These are phyloP conservation scores for Carterocephalus palaemon DNA, from an alignment of 2,888 invertebrate species.

Conservation along the genomic window DNA sequence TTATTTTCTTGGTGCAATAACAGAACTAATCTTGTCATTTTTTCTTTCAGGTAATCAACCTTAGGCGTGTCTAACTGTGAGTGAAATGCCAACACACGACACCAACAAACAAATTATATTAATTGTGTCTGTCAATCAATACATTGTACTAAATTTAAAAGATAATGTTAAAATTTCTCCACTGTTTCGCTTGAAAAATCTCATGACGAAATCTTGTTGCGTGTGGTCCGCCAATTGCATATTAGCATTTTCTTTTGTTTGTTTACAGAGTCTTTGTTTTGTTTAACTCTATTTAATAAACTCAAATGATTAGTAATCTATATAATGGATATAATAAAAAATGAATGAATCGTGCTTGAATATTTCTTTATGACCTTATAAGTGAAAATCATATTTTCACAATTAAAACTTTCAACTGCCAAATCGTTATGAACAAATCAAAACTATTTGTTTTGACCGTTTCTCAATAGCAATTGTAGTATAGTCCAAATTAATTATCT, in stretches of 20 bases:
- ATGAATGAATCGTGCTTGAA: no score
- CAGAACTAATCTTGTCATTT: slow-evolving; percentile 9
- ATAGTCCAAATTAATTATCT: slow-evolving; percentile 7
- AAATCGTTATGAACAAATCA: slow-evolving; percentile 3
- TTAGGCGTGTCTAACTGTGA: slow-evolving; percentile 10
- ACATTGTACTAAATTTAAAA: slow-evolving; percentile 11
- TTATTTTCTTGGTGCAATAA: slow-evolving; percentile 9
- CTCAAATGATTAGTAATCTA: no score
- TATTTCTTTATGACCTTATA: background rate
- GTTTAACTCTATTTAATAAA: no score
- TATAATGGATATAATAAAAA: no score
- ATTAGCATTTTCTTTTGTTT: no score
- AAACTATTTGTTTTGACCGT: slow-evolving; percentile 13
- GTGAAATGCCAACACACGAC: slow-evolving; percentile 1
- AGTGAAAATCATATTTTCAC: slow-evolving; percentile 3
- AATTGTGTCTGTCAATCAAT: slow-evolving; percentile 16
- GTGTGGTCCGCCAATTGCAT: background rate
- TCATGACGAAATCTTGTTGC: slow-evolving; percentile 2
- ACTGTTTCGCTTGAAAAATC: background rate
- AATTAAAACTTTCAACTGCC: slow-evolving; percentile 1
- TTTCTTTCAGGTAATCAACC: slow-evolving; percentile 21
- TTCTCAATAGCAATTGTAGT: slow-evolving; percentile 3
- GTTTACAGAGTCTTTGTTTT: no score
- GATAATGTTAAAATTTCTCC: slow-evolving; percentile 15
- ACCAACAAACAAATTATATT: slow-evolving; percentile 2